Conservation (phyloP, 2,888 invertebrate species). For the Andrena camellia region DNA sequence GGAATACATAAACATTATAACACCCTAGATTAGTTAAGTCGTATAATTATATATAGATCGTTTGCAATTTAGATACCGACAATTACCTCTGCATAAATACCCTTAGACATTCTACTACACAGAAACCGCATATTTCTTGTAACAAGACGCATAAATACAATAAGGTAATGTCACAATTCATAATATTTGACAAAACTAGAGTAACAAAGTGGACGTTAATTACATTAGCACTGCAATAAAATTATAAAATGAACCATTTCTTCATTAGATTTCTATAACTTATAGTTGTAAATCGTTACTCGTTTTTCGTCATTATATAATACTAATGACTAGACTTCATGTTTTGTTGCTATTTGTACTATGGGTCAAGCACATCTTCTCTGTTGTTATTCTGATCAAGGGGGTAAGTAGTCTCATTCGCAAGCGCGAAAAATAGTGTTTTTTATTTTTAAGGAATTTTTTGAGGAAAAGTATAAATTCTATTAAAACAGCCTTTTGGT, state of each 20-base stretch:
- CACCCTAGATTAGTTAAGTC: slow-evolving; percentile 50
- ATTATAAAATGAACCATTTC: slow-evolving; percentile 43
- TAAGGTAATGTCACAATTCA: slow-evolving; percentile 4
- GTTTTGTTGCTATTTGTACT: slow-evolving; percentile 78
- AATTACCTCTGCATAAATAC: slow-evolving; percentile 24
- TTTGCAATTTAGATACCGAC: slow-evolving; percentile 7
- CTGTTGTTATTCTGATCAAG: slow-evolving; percentile 2
- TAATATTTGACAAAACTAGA: slow-evolving; percentile 38
- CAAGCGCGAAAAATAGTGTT: too few species aligned
- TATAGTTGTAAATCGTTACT: slow-evolving; percentile 39
- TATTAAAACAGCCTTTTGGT: too few species aligned
- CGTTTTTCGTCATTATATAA: slow-evolving; percentile 66
- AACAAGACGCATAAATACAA: slow-evolving; percentile 6
- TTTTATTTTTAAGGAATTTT: neutral
- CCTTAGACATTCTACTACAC: slow-evolving; percentile 2
- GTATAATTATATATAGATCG: slow-evolving; percentile 27
- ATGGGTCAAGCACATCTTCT: slow-evolving; percentile 37
- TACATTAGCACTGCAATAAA: slow-evolving; percentile 46
- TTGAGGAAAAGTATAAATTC: too few species aligned
- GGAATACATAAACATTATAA: slow-evolving; percentile 18
- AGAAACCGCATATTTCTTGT: neutral
- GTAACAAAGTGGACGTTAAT: slow-evolving; percentile 36
- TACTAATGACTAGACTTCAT: slow-evolving; percentile 83
- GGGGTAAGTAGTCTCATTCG: too few species aligned
- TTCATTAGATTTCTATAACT: slow-evolving; percentile 52